A percentile compares a stretch with the other conserved stretches of the same genome.
These are phyloP conservation scores for Herminia tarsipennalis DNA, from an alignment of 2,888 invertebrate genomes.

Conservation along the genomic window DNA sequence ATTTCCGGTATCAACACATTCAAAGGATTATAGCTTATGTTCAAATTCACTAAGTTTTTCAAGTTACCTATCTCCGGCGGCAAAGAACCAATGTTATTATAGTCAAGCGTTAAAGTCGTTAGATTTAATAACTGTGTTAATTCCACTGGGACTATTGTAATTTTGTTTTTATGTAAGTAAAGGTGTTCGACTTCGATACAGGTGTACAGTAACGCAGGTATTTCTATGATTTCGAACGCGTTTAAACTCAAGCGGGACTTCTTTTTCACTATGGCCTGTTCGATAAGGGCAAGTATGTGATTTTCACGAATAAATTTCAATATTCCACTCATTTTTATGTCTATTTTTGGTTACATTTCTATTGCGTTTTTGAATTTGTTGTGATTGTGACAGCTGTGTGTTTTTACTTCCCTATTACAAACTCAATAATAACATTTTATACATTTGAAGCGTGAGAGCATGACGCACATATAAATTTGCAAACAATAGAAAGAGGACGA, in stretches of 20 bases:
- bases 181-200: conserved; percentile 86
- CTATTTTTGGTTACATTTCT: conserved; percentile 56
- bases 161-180: conserved; percentile 87
- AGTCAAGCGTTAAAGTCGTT: conserved; percentile 87
- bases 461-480: not conserved
- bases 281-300: conserved; percentile 88
- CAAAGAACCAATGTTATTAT: conserved; percentile 86
- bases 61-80: conserved; percentile 86
- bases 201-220: conserved; percentile 85
- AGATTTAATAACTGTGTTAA: conserved; percentile 84
- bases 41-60: conserved; percentile 86
- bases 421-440: not conserved
- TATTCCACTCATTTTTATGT: conserved; percentile 86
- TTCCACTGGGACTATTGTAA: conserved; percentile 77
- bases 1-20: conserved; percentile 85
- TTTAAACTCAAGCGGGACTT: conserved; percentile 87
- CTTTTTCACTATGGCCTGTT: conserved; percentile 86
- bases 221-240: conserved; percentile 86
- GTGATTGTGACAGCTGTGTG: conserved; percentile 38
- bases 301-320: conserved; percentile 89
- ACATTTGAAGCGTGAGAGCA: conserved; percentile 9
- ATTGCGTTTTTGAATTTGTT: conserved; percentile 75
- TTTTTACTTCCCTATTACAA: not conserved
- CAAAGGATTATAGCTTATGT: conserved; percentile 88
- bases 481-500: conserved; percentile 13